These are phyloP conservation scores for Zosterops pallidus DNA, from an alignment of 2,113 vertebrate species.

Conservation along the genomic window DNA sequence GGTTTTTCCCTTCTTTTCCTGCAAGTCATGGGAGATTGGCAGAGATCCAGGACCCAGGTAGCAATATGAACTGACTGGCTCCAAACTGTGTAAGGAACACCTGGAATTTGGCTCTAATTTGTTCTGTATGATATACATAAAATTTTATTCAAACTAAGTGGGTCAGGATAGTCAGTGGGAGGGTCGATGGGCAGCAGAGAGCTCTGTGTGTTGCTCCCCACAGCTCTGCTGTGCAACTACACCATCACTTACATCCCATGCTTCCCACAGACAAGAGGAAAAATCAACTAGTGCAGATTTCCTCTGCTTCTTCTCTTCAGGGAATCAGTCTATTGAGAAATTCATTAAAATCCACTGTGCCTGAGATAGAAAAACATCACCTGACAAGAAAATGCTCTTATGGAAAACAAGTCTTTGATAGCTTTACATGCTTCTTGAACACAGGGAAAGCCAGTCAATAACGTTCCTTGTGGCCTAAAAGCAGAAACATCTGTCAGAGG, in stretches of 20 bases:
- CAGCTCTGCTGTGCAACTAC: background rate
- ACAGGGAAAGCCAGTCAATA: constrained; percentile 18
- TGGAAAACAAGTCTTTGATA: background rate
- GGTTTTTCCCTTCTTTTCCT: background rate
- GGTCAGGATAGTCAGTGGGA: background rate
- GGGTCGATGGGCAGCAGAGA: background rate
- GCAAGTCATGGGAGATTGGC: background rate
- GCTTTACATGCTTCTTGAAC: constrained; percentile 25
- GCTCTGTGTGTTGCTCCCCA: background rate
- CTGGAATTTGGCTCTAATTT: background rate
- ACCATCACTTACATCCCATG: fast-evolving
- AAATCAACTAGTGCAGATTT: background rate
- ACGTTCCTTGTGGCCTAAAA: constrained; percentile 50
- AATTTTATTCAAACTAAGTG: background rate
- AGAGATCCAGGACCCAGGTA: background rate
- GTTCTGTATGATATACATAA: background rate
- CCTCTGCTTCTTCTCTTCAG: background rate
- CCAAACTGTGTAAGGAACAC: background rate
- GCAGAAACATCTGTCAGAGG: constrained; percentile 58
- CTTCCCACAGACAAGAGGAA: background rate
- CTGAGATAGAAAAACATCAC: background rate
- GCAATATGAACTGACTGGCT: background rate
- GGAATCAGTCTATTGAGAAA: background rate
- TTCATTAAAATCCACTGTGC: background rate
- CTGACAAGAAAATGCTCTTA: constrained; percentile 31